Evolutionary conservation across 1,140 invertebrate genomes (phyloP).

Genomic region (Anastatus disparis): DNA sequence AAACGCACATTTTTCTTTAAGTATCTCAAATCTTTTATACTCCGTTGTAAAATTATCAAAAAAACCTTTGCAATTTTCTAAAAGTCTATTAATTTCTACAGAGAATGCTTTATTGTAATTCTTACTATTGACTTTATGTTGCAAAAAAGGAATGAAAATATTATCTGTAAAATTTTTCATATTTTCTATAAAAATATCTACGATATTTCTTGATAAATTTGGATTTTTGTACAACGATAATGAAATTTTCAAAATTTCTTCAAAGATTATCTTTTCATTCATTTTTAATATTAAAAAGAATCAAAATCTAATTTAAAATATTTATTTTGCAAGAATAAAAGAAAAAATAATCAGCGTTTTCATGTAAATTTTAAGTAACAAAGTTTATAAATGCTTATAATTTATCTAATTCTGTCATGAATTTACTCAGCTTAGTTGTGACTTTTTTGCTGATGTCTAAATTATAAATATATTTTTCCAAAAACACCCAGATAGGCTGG

Average conservation of each 20-base stretch:
- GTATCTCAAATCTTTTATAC: conserved; percentile 33
- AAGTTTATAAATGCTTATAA: background rate
- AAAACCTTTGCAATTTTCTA: conserved; percentile 34
- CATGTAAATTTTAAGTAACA: too few species aligned
- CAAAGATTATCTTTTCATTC: background rate
- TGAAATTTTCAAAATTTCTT: conserved; percentile 13
- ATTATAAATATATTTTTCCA: background rate
- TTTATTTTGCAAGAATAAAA: too few species aligned
- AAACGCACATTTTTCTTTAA: conserved; percentile 11
- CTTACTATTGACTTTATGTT: conserved; percentile 33
- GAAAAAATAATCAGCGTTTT: too few species aligned
- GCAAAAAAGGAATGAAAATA: conserved; percentile 36
- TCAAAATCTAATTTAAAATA: too few species aligned
- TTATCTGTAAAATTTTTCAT: too few species aligned
- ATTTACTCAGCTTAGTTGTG: background rate
- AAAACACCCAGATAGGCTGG: too few species aligned
- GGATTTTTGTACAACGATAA: conserved; percentile 41
- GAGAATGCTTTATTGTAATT: conserved; percentile 2
- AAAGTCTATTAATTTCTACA: conserved; percentile 27
- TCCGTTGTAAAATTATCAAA: conserved; percentile 37
- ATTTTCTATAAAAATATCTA: conserved; percentile 36
- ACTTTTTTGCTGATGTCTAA: background rate
- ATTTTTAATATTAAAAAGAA: background rate
- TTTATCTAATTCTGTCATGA: too few species aligned
- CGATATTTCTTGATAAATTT: conserved; percentile 34